Evolutionary conservation across 2,888 invertebrate species (phyloP).

Genomic region (Piscicola geometra): DNA sequence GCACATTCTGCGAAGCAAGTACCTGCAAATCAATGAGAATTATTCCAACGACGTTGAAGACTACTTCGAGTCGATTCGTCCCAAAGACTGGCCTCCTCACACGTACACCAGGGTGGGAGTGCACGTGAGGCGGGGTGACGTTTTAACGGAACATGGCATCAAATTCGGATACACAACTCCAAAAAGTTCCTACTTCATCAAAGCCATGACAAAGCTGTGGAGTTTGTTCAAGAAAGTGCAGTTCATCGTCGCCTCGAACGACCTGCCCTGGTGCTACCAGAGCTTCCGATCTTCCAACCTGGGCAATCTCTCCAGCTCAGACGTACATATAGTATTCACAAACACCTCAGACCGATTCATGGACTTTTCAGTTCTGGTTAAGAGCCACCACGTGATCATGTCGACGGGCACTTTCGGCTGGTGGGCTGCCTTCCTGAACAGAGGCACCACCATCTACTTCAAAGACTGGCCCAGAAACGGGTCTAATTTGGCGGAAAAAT

Average conservation of each 20-base stretch:
- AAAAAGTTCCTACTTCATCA: conserved; percentile 50
- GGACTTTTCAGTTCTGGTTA: conserved; percentile 36
- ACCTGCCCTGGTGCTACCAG: conserved; percentile 49
- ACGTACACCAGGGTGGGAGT: conserved; percentile 48
- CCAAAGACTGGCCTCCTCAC: conserved; percentile 41
- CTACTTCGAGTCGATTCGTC: conserved; percentile 41
- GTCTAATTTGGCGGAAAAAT: conserved; percentile 49
- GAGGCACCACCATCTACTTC: conserved; percentile 52
- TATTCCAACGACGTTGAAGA: conserved; percentile 40
- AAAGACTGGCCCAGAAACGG: conserved; percentile 51
- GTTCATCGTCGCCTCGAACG: conserved; percentile 55
- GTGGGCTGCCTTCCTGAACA: conserved; percentile 55
- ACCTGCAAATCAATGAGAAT: conserved; percentile 46
- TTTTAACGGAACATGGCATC: conserved; percentile 48
- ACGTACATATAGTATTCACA: conserved; percentile 40
- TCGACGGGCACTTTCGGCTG: conserved; percentile 55
- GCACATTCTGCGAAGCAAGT: conserved; percentile 43
- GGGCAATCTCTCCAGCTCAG: conserved; percentile 39
- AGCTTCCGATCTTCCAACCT: neutral
- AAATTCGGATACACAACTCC: conserved; percentile 53
- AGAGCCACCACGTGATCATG: conserved; percentile 52
- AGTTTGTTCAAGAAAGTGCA: conserved; percentile 46
- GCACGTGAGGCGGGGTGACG: conserved; percentile 55
- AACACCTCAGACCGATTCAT: conserved; percentile 50
- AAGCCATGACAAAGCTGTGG: conserved; percentile 49